Evolutionary conservation across 2,113 vertebrate genomes (phyloP).

Genomic region (Chitala chitala): DNA sequence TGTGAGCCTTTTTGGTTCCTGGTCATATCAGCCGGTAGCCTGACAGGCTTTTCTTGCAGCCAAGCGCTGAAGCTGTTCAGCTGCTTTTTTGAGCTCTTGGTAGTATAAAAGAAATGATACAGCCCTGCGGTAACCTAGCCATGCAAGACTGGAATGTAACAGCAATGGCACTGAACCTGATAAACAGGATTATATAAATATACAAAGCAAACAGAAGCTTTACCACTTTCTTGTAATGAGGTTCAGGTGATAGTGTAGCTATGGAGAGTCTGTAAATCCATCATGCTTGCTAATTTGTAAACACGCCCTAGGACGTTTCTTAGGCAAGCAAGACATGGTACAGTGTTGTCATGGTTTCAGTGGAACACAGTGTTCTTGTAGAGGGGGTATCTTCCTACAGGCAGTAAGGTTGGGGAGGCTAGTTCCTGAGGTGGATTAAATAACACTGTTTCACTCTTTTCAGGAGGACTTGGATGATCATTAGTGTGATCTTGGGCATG

Average conservation of each 20-base stretch:
- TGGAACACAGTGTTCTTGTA: slow-evolving; percentile 26
- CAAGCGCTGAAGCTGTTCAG: too few relatives aligned
- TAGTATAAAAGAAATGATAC: too few relatives aligned
- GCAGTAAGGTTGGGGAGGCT: not conserved
- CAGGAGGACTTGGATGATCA: slow-evolving; percentile 57
- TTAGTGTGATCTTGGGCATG: slow-evolving; percentile 39
- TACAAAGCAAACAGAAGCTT: not conserved
- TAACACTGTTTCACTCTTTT: slow-evolving; percentile 17
- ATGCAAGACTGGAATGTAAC: too few relatives aligned
- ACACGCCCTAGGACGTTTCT: slow-evolving; percentile 38
- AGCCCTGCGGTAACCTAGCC: too few relatives aligned
- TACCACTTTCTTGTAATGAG: not conserved
- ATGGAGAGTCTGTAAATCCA: not conserved
- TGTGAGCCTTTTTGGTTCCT: too few relatives aligned
- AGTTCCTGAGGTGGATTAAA: not conserved
- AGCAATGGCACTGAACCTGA: not conserved
- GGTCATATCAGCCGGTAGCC: too few relatives aligned
- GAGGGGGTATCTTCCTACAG: slow-evolving; percentile 13
- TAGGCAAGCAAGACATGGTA: slow-evolving; percentile 41
- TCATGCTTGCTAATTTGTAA: not conserved
- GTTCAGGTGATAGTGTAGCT: not conserved
- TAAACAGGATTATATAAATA: too few relatives aligned
- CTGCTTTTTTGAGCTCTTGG: too few relatives aligned
- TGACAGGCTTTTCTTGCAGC: too few relatives aligned
- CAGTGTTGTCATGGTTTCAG: slow-evolving; percentile 45